These are phyloP conservation scores for Budorcas taxicolor DNA, from an alignment of 2,113 vertebrate species.

Conservation along the genomic window DNA sequence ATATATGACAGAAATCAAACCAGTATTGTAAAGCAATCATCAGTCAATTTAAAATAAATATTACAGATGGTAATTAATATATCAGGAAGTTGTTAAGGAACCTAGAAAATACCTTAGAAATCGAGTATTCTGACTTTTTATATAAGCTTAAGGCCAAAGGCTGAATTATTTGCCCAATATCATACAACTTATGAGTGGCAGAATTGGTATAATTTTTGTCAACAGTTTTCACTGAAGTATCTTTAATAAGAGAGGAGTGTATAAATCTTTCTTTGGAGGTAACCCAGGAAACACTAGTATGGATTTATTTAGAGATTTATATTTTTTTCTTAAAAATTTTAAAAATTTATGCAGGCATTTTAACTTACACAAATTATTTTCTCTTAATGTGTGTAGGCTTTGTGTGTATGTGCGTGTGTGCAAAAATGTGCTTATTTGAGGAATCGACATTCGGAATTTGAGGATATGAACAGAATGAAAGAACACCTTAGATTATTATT, in stretches of 20 bases:
- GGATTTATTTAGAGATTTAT: constrained; percentile 21
- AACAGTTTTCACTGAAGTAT: not conserved
- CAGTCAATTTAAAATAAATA: not conserved
- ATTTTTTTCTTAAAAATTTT: constrained; percentile 26
- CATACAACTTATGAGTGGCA: not conserved
- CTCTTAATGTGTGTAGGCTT: not conserved
- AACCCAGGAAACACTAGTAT: not conserved
- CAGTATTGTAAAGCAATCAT: not conserved
- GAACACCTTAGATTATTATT: not conserved
- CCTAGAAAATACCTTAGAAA: not conserved
- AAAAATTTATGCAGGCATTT: not conserved
- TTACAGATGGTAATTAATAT: not conserved
- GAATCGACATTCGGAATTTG: not conserved
- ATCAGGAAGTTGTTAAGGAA: not conserved
- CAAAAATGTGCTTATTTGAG: not conserved
- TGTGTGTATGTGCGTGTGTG: not conserved
- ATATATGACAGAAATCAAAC: not conserved
- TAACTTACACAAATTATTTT: not conserved
- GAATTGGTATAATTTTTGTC: not conserved
- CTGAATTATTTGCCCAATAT: not conserved
- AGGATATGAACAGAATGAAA: not conserved
- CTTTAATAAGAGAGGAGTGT: not conserved
- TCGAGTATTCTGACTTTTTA: not conserved
- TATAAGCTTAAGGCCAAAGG: not conserved
- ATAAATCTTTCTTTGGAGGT: not conserved